Percentiles rank a stretch among this genome's conserved stretches.
Evolutionary conservation across 2,113 vertebrate genomes (phyloP).

Genomic region (Bufo bufo): DNA sequence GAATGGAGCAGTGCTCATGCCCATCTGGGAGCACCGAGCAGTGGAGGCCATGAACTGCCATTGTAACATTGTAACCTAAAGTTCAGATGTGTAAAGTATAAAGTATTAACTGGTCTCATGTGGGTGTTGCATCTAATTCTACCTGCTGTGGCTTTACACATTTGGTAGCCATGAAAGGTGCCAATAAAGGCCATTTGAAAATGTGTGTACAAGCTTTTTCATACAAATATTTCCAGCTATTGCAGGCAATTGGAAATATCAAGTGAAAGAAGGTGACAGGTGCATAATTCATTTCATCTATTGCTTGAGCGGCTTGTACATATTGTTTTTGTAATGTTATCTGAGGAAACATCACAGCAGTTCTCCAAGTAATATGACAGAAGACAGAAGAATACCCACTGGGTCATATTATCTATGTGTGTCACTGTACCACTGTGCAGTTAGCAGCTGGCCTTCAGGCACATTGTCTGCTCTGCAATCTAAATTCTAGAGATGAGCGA

Average conservation of each 20-base stretch:
- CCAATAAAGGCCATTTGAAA: background rate
- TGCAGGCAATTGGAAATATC: constrained; percentile 27
- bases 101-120: background rate
- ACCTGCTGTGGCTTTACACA: background rate
- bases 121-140: background rate
- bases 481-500: background rate
- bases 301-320: constrained; percentile 32
- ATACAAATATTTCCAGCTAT: constrained; percentile 16
- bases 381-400: constrained; percentile 47
- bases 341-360: constrained; percentile 38
- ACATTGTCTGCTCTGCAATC: constrained; percentile 35
- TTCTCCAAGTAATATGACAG: constrained; percentile 10
- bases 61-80: too few relatives aligned
- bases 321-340: constrained; percentile 46
- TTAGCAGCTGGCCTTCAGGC: constrained; percentile 16
- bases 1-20: too few relatives aligned
- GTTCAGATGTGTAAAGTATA: too few relatives aligned
- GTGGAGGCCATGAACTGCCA: too few relatives aligned
- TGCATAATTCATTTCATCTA: constrained; percentile 42
- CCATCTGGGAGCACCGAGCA: too few relatives aligned
- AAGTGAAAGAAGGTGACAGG: constrained; percentile 41
- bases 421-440: constrained; percentile 25
- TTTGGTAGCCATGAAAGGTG: background rate
- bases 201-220: background rate
- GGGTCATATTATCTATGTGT: constrained; percentile 50